These are phyloP conservation scores for Distichodus sexfasciatus DNA, from an alignment of 2,797 vertebrate species.

Conservation along the genomic window DNA sequence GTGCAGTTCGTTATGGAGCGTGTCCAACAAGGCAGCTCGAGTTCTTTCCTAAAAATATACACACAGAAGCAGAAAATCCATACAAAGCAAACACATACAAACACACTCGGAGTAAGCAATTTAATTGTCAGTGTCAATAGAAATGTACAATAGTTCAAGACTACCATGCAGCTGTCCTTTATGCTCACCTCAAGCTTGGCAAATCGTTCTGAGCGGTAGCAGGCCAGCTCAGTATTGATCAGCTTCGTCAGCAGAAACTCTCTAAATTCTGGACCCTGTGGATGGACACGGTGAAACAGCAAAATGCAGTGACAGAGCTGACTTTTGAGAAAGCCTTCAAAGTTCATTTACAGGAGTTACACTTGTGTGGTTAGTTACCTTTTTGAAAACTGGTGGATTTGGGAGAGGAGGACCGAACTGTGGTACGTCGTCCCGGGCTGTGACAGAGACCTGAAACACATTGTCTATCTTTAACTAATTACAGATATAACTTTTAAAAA, in stretches of 20 bases:
- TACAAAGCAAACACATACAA: background rate
- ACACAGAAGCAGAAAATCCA: background rate
- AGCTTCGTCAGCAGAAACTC: slow-evolving; percentile 85
- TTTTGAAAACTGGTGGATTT: slow-evolving; percentile 78
- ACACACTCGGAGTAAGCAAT: background rate
- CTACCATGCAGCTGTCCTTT: too few relatives aligned
- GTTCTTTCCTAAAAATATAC: slow-evolving; percentile 74
- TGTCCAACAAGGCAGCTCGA: slow-evolving; percentile 79
- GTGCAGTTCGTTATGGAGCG: slow-evolving; percentile 82
- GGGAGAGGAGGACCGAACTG: slow-evolving; percentile 80
- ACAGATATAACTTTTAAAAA: too few relatives aligned
- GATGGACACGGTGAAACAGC: slow-evolving; percentile 27
- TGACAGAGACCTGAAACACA: slow-evolving; percentile 77
- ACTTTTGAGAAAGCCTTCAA: background rate
- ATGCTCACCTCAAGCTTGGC: slow-evolving; percentile 81
- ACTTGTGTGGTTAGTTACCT: slow-evolving; percentile 61
- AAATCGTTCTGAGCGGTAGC: slow-evolving; percentile 83
- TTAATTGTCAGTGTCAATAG: background rate
- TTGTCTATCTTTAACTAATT: background rate
- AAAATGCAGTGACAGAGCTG: slow-evolving; percentile 17
- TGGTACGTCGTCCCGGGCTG: slow-evolving; percentile 80
- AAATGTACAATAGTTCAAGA: too few relatives aligned
- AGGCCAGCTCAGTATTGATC: slow-evolving; percentile 84
- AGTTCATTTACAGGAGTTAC: slow-evolving; percentile 1
- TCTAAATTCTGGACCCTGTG: slow-evolving; percentile 80